A percentile compares a stretch with the other conserved stretches of the same genome.
phyloP scores from a whole-genome alignment of 1,140 invertebrate species.

The Papilio polyxenes region DNA sequence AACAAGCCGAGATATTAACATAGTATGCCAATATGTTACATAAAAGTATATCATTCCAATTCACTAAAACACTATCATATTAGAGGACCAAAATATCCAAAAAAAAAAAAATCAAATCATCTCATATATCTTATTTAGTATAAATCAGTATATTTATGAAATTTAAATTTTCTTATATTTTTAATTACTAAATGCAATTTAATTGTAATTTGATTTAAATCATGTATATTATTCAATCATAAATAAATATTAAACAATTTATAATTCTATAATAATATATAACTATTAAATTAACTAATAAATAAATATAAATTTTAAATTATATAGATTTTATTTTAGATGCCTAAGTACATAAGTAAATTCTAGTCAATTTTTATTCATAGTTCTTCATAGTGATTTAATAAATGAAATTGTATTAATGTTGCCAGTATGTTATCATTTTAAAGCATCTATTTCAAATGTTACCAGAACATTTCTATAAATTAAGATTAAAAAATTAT shows the following conservation, averaged over 20 bases:
- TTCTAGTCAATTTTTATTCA: slow-evolving; percentile 68
- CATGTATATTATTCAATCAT: slow-evolving; percentile 49
- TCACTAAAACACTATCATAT: slow-evolving; percentile 25
- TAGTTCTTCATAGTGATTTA: slow-evolving; percentile 31
- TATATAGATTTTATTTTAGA: slow-evolving; percentile 45
- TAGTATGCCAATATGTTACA: not conserved
- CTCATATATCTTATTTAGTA: slow-evolving; percentile 27
- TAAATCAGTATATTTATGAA: slow-evolving; percentile 3
- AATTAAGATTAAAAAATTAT: slow-evolving; percentile 28
- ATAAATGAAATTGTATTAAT: slow-evolving; percentile 30
- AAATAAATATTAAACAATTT: slow-evolving; percentile 27
- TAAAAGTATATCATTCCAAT: slow-evolving; percentile 23
- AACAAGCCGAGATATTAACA: not conserved
- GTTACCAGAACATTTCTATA: slow-evolving; percentile 23
- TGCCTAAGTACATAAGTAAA: slow-evolving; percentile 49
- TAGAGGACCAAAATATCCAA: slow-evolving; percentile 36
- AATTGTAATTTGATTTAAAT: slow-evolving; percentile 45
- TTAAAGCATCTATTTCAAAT: slow-evolving; percentile 35
- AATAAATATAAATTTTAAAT: slow-evolving; percentile 38
- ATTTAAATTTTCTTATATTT: slow-evolving; percentile 16
- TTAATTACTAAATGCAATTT: slow-evolving; percentile 39
- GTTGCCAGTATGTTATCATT: slow-evolving; percentile 28
- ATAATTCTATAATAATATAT: slow-evolving; percentile 39
- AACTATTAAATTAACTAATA: slow-evolving; percentile 21
- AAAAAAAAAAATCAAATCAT: slow-evolving; percentile 23